Base-by-base conservation (phyloP, 2,888 invertebrate genomes). In the Thecophora atra region DNA sequence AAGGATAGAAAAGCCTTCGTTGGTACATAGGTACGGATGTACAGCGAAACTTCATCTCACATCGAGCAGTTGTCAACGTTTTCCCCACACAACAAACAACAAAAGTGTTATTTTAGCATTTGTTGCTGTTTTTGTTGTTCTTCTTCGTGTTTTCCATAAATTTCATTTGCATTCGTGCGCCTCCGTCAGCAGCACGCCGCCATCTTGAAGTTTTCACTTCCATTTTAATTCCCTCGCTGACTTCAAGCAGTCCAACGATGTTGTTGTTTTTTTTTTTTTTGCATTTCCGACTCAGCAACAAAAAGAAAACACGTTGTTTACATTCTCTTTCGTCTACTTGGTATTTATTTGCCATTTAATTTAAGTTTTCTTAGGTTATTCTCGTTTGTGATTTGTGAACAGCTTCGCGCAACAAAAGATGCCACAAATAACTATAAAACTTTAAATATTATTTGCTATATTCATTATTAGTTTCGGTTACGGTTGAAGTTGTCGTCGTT, bases 211-310 rank as follows among this genome's bases (percentile, higher is more conserved):
- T 60, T 21, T 60, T 60, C 60, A 60, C 60, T 60, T 21, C 60
- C 60, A 24, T 30, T 60, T 60, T 60, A 15, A 44, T 44, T 30
- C 37, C 17, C 37, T 30, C 19, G 42, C 24, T 64, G 17, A 21
- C 6, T 21, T 42, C 42, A 64, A 44, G 42, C 15, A 15, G 21
- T 58, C 15, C 28, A 19, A 56, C 19, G 19, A 21, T 58, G 58
- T 62, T 62, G 62, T 65, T 63, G 62, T 62, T 63, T n/a, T 60
- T 60, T 15, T 47, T 47, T 11, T 47, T 47, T 5, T 47, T 47
- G 13, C 5, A 47, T 47, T 47, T 47, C 17, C 47, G 47, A 5
- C n/a, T 17, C 47, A 47, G n/a, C 47, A 47, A 47, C 47, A n/a
- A 56, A 4, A 56, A 56, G n/a, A 56, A 56, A 56, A 26, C 56